Conservation (phyloP, 2,797 vertebrate species). For the Prunella strophiata region DNA sequence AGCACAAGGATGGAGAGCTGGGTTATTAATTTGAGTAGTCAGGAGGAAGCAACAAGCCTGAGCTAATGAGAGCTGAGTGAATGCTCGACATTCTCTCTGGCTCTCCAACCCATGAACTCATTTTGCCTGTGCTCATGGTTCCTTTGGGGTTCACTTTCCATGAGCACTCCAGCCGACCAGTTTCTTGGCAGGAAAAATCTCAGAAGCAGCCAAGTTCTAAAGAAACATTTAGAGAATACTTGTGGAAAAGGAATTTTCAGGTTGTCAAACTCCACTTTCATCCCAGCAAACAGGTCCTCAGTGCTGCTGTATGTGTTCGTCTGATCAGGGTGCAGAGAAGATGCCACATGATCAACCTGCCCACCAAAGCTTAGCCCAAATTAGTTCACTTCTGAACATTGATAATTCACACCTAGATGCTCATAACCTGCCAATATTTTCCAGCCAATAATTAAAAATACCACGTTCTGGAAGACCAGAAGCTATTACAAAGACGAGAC, state of each 20-base stretch:
- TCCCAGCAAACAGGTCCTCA: neutral
- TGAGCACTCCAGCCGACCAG: neutral
- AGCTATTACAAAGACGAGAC: neutral
- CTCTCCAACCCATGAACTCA: conserved; percentile 30
- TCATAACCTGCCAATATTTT: neutral
- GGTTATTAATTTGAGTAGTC: conserved; percentile 35
- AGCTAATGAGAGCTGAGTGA: conserved; percentile 48
- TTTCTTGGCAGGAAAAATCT: conserved; percentile 39
- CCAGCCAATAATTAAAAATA: neutral
- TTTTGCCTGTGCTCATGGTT: conserved; percentile 5
- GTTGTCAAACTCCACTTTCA: neutral
- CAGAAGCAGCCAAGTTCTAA: conserved; percentile 51
- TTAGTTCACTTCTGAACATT: neutral
- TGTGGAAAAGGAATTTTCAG: conserved; percentile 33
- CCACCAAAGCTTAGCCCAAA: neutral
- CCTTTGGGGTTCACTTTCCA: conserved; percentile 61
- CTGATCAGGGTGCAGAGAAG: neutral
- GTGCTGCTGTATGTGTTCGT: neutral
- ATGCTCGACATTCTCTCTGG: conserved; percentile 2
- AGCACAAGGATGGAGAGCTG: conserved; percentile 19
- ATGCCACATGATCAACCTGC: neutral
- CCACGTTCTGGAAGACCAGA: neutral
- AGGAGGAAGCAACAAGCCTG: conserved; percentile 14
- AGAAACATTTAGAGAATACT: conserved; percentile 30
- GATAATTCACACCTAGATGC: neutral